These are phyloP conservation scores for Frankliniella fusca DNA, from an alignment of 2,888 invertebrate species.

Conservation along the genomic window DNA sequence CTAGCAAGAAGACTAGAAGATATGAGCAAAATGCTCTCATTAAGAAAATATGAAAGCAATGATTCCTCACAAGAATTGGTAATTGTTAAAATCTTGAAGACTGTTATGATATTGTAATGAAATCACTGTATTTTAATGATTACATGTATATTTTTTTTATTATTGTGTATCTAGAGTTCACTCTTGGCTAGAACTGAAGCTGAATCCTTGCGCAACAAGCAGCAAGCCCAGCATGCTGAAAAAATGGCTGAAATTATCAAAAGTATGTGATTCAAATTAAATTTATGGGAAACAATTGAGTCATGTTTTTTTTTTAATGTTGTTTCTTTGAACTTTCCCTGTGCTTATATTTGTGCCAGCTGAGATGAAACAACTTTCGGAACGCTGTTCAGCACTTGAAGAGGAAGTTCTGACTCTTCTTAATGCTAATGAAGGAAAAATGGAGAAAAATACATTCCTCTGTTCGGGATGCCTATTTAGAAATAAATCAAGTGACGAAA, in stretches of 20 bases:
- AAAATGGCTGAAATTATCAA: slow-evolving; percentile 43
- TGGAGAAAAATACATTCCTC: background rate
- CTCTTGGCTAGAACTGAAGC: slow-evolving; percentile 29
- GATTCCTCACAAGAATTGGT: background rate
- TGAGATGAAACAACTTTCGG: background rate
- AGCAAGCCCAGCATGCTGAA: slow-evolving; percentile 41
- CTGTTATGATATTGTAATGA: too few species aligned
- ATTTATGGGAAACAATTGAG: too few species aligned
- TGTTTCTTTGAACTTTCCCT: background rate
- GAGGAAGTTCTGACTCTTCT: background rate
- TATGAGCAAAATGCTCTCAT: background rate
- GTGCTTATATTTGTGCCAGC: background rate
- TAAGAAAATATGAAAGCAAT: background rate
- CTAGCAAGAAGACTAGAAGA: background rate
- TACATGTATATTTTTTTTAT: background rate
- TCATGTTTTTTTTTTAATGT: background rate
- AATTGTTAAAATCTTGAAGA: background rate
- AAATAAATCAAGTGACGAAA: background rate
- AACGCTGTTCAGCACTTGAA: background rate
- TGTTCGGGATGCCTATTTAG: background rate
- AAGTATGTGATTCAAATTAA: slow-evolving; percentile 33
- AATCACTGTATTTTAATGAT: too few species aligned
- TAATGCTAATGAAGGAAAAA: background rate
- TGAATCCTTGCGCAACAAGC: slow-evolving; percentile 33
- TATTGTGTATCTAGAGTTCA: background rate